Conservation (phyloP, 2,797 vertebrate genomes). For the Ibycter americanus region DNA sequence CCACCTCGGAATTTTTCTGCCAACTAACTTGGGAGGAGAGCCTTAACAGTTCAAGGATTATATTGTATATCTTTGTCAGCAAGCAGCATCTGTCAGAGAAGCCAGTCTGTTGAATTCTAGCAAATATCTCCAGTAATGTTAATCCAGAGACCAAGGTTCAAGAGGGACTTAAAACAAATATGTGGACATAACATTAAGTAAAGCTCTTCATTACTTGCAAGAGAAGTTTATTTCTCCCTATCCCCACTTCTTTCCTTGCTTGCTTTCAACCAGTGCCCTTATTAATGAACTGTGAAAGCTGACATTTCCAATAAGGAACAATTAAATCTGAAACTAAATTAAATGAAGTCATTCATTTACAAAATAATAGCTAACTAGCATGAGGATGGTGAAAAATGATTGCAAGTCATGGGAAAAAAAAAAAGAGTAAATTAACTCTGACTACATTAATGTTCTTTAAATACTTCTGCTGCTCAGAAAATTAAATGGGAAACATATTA, state of each 20-base stretch:
- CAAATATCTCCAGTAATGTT: neutral
- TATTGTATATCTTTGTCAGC: neutral
- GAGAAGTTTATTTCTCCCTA: neutral
- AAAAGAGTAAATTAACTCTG: constrained; percentile 64
- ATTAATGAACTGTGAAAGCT: constrained; percentile 74
- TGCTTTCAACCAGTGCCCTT: constrained; percentile 10
- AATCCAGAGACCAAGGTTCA: neutral
- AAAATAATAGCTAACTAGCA: constrained; percentile 69
- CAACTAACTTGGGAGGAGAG: neutral
- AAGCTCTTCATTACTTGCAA: neutral
- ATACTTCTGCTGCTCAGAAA: constrained; percentile 39
- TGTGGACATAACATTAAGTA: neutral
- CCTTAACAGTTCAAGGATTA: neutral
- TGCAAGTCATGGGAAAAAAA: constrained; percentile 29
- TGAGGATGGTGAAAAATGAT: constrained; percentile 53
- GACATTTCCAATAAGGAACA: constrained; percentile 73
- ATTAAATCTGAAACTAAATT: constrained; percentile 66
- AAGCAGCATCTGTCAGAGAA: neutral
- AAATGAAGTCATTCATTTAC: constrained; percentile 71
- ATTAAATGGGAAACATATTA: constrained; percentile 52
- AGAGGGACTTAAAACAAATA: neutral
- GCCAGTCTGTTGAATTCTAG: neutral
- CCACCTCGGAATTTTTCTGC: neutral
- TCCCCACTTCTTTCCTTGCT: neutral
- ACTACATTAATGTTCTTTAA: constrained; percentile 60